Conservation (phyloP, 2,113 vertebrate genomes). For the Perca fluviatilis region DNA sequence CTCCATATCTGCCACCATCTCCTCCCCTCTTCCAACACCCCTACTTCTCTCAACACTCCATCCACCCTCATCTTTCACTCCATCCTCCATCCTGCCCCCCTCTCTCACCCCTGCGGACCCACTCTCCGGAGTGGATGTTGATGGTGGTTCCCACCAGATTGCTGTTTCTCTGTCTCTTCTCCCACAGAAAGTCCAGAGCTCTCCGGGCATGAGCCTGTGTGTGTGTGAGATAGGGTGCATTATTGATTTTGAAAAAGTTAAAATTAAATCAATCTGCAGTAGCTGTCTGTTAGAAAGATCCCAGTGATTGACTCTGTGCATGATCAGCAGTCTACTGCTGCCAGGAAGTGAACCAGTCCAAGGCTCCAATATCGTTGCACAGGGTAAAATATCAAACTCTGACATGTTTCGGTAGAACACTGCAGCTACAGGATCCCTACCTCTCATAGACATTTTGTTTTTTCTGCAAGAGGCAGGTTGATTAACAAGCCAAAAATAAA, state of each 20-base stretch:
- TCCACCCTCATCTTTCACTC: not conserved
- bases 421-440: not conserved
- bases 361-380: not conserved
- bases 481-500: not conserved
- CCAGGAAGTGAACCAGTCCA: slow-evolving; percentile 23
- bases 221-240: not conserved
- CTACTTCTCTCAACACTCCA: not conserved
- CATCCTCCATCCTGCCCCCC: not conserved
- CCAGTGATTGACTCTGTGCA: slow-evolving; percentile 26
- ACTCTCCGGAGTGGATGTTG: slow-evolving; percentile 99
- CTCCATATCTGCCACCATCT: not conserved
- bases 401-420: not conserved
- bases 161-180: slow-evolving; percentile 97
- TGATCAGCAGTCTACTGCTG: slow-evolving; percentile 46
- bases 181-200: slow-evolving; percentile 98
- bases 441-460: no score
- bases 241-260: slow-evolving; percentile 32
- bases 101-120: slow-evolving; percentile 87
- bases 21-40: not conserved
- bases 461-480: not conserved
- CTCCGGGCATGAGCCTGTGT: slow-evolving; percentile 93
- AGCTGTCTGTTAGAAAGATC: slow-evolving; percentile 39
- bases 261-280: slow-evolving; percentile 16
- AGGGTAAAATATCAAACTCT: not conserved
- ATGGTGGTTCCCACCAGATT: slow-evolving; percentile 98